These are phyloP conservation scores for Quadriops clusia DNA, from an alignment of 2,888 invertebrate genomes.

Conservation along the genomic window DNA sequence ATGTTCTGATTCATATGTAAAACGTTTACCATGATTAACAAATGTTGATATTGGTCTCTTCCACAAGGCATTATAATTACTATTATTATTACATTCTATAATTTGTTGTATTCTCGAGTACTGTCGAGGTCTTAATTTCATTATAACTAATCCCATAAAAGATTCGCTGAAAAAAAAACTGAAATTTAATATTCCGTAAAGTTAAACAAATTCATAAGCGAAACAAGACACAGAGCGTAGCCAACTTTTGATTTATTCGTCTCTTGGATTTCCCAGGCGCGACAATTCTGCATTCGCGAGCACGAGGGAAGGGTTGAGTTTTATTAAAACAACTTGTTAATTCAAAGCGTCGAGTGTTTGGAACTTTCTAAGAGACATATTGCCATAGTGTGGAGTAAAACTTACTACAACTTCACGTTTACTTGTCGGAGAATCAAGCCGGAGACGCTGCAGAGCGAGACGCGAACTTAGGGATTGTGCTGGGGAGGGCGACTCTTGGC, in stretches of 20 bases:
- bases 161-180: no score
- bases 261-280: constrained; percentile 27
- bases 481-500: constrained; percentile 4
- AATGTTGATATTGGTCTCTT: no score
- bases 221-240: constrained; percentile 20
- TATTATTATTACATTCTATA: no score
- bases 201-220: constrained; percentile 21
- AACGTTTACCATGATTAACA: no score
- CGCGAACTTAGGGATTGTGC: constrained; percentile 9
- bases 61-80: no score
- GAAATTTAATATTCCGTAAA: constrained; percentile 21
- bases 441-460: constrained; percentile 15
- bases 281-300: constrained; percentile 26
- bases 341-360: constrained; percentile 33
- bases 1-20: no score
- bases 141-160: no score
- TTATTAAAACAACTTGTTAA: constrained; percentile 41
- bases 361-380: constrained; percentile 30
- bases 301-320: constrained; percentile 34
- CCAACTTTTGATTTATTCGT: constrained; percentile 36
- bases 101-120: no score
- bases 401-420: constrained; percentile 31
- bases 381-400: constrained; percentile 27
- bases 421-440: constrained; percentile 22
- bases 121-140: no score